These are phyloP conservation scores for Tonatia bakeri DNA, from an alignment of 2,113 vertebrate genomes.

Conservation along the genomic window DNA sequence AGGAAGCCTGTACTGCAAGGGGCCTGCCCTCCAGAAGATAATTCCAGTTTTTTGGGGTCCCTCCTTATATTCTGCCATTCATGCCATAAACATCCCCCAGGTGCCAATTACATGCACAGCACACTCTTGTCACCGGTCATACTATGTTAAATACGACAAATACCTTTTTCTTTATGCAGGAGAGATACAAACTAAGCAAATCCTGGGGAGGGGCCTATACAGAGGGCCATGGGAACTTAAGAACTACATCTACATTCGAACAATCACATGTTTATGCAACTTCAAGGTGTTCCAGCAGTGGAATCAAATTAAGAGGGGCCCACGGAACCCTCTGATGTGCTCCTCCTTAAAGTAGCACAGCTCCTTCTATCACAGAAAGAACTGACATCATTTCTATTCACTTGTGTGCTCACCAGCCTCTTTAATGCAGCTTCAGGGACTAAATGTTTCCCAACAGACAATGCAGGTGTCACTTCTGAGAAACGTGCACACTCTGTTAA, in stretches of 20 bases:
- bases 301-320: slow-evolving; percentile 46
- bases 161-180: not conserved
- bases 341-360: slow-evolving; percentile 51
- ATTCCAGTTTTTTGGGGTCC: too few species aligned
- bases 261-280: not conserved
- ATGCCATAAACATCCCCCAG: not conserved
- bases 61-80: not conserved
- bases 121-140: not conserved
- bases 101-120: not conserved
- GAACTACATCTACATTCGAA: not conserved
- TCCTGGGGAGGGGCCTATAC: not conserved
- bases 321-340: not conserved
- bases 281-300: not conserved
- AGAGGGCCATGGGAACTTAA: not conserved
- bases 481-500: slow-evolving; percentile 71
- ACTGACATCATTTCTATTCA: slow-evolving; percentile 61
- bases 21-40: too few species aligned
- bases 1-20: too few species aligned
- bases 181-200: not conserved
- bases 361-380: slow-evolving; percentile 20
- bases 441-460: slow-evolving; percentile 74
- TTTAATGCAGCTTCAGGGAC: slow-evolving; percentile 63
- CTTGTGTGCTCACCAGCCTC: slow-evolving; percentile 49
- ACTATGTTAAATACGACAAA: slow-evolving; percentile 2
- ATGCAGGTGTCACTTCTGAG: slow-evolving; percentile 74